Conservation (phyloP, 2,888 invertebrate genomes). For the Callyntrura guangdongensis region DNA sequence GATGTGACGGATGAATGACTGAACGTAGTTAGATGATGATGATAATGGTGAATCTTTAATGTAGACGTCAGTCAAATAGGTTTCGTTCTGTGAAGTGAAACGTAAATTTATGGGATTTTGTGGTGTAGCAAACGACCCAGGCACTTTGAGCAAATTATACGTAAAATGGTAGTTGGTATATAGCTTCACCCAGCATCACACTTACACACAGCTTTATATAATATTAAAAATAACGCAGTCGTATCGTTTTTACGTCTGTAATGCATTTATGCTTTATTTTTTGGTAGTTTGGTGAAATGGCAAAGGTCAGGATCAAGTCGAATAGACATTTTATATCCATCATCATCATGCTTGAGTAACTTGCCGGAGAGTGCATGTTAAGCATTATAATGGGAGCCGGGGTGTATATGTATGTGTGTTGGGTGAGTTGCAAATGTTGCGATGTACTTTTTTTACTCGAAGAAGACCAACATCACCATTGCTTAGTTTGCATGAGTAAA, state of each 20-base stretch:
- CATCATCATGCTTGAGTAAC: slow-evolving; percentile 35
- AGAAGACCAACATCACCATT: slow-evolving; percentile 20
- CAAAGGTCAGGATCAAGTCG: slow-evolving; percentile 58
- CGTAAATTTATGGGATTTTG: slow-evolving; percentile 62
- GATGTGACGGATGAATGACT: slow-evolving; percentile 49
- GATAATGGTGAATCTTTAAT: slow-evolving; percentile 69
- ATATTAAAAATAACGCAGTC: not conserved
- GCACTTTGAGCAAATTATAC: slow-evolving; percentile 38
- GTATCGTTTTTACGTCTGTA: slow-evolving; percentile 31
- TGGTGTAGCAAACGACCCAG: slow-evolving; percentile 40
- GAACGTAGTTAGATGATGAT: slow-evolving; percentile 8
- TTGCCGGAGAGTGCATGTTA: not conserved
- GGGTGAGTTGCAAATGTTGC: not conserved
- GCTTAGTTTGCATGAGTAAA: slow-evolving; percentile 34
- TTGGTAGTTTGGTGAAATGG: slow-evolving; percentile 37
- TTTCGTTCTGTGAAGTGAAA: slow-evolving; percentile 46
- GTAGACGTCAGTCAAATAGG: slow-evolving; percentile 67
- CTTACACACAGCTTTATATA: too few species aligned
- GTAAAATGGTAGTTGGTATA: too few species aligned
- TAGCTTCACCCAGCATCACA: too few species aligned
- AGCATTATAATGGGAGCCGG: not conserved
- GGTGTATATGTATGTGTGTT: not conserved
- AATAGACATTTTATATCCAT: slow-evolving; percentile 46
- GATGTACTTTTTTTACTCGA: slow-evolving; percentile 30
- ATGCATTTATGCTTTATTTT: slow-evolving; percentile 20